Conservation (phyloP, 2,113 vertebrate species). For the Pituophis catenifer region DNA sequence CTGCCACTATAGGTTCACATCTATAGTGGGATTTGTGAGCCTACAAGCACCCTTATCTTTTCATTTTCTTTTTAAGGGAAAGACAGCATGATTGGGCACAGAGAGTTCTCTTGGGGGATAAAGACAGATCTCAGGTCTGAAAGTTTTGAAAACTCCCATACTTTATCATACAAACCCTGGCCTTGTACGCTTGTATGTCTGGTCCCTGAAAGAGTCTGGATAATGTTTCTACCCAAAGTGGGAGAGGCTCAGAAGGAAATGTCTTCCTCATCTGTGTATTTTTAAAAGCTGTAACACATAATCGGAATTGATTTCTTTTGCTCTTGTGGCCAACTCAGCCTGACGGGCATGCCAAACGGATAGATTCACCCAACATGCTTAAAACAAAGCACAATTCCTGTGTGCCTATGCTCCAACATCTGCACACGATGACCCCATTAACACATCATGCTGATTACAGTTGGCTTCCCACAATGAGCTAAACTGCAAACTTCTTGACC, state of each 20-base stretch:
- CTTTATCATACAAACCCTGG: not conserved
- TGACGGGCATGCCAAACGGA: not conserved
- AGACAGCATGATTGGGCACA: not conserved
- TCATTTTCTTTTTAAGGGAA: not conserved
- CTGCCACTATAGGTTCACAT: not conserved
- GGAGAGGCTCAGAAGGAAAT: not conserved
- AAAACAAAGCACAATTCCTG: not conserved
- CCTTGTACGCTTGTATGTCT: not conserved
- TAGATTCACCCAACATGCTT: not conserved
- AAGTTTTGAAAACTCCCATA: not conserved
- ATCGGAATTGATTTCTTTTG: not conserved
- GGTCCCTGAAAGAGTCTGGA: not conserved
- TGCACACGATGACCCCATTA: not conserved
- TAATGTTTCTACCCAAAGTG: not conserved
- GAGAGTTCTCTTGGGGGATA: not conserved
- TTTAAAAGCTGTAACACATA: not conserved
- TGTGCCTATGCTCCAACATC: not conserved
- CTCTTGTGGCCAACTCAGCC: not conserved
- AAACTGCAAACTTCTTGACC: not conserved
- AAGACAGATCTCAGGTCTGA: not conserved
- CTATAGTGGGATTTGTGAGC: not conserved
- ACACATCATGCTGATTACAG: not conserved
- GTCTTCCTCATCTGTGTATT: not conserved
- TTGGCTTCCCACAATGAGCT: not conserved
- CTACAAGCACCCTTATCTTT: not conserved